Evolutionary conservation across 1,140 invertebrate species (phyloP), one percentile per base, ranked within the genome.

Genomic region (Diorhabda elongata): DNA sequence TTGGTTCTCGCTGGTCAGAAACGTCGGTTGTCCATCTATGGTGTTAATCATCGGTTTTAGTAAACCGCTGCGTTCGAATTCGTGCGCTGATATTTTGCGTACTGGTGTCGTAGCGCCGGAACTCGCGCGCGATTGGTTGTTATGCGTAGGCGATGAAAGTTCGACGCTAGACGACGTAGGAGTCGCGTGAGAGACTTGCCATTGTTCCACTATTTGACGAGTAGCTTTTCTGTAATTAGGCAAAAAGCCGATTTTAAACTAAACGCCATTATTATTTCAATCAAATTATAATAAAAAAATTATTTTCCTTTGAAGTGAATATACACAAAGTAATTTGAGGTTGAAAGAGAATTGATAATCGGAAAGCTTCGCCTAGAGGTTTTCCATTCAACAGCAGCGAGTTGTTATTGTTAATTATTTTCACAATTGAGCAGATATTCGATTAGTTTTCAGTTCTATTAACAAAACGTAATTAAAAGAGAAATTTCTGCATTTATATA

Each of bases 61-160:
- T 5, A 96, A 85, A 57, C 95, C 94, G 2, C 94, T 94, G 3
- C 92, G 87, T 81, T 97, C 95, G 80, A 98, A 98, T 80, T 97
- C 95, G 82, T 97, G 94, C 6, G 95, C 95, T 3, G 95, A 97
- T 77, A 98, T 96, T 84, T 97, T 98, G 66, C 95, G 87, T 56
- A 97, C 94, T 6, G 95, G 95, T 41, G 95, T 95, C 61, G 93
- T 92, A 7, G 92, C 91, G 3, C 93, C 93, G 0, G 91, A 92
- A 6, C 89, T 87, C 58, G 81, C 86, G 45, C 89, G 84, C 42
- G 88, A 88, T 47, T 83, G 83, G 63, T 83, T 82, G 47, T 82
- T 84, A 76, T 89, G 84, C 64, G 84, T 86, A 61, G 90, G 87
- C 56, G 89, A 90, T 47, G 86, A 83, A 11, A 87, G 82, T 74